phyloP scores from a whole-genome alignment of 2,113 vertebrate species.

The Peromyscus californicus region DNA sequence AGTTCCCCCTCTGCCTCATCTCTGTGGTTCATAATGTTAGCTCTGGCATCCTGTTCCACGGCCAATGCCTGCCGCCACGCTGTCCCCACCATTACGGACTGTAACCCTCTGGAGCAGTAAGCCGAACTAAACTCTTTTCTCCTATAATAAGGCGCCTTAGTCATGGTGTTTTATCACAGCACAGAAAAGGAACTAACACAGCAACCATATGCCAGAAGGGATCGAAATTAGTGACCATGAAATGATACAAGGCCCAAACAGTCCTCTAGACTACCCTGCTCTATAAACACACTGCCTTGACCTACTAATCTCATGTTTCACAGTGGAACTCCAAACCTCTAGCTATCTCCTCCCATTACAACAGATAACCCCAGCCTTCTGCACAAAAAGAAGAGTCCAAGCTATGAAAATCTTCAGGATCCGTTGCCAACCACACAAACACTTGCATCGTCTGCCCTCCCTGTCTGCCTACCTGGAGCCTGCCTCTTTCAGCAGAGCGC shows the following conservation, averaged over 20 bases:
- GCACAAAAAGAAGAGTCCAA: background rate
- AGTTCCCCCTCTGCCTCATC: background rate
- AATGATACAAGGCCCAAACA: background rate
- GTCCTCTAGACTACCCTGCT: background rate
- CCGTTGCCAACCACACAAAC: background rate
- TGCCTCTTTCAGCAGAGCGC: background rate
- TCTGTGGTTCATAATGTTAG: background rate
- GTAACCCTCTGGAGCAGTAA: background rate
- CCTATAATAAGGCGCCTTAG: background rate
- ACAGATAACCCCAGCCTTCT: background rate
- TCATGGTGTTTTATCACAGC: background rate
- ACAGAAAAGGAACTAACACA: background rate
- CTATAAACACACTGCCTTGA: background rate
- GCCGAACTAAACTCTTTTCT: background rate
- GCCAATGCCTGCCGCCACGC: background rate
- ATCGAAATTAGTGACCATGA: background rate
- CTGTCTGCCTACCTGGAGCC: background rate
- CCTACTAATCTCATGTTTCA: background rate
- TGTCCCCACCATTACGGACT: background rate
- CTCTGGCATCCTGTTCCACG: background rate
- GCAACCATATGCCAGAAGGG: background rate
- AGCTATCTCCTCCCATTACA: background rate
- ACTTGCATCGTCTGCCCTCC: background rate
- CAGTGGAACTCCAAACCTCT: background rate
- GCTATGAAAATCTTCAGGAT: background rate